Percentiles rank a stretch among this genome's conserved stretches.
Conservation (phyloP, 1,140 invertebrate genomes). For the Drosophila malerkotliana region DNA sequence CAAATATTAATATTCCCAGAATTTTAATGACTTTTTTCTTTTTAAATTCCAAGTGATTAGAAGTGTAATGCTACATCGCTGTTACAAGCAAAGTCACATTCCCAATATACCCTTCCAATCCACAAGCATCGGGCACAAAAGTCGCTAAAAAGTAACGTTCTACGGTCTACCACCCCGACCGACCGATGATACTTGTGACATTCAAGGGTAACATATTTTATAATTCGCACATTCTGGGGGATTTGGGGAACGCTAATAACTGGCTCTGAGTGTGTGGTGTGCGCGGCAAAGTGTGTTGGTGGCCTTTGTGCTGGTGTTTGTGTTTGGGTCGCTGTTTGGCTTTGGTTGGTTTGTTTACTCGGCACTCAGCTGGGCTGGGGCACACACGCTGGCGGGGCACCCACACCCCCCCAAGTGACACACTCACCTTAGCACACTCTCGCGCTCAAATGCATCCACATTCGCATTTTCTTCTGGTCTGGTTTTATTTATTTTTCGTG, state of each 20-base stretch:
- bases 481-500: conserved; percentile 18
- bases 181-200: conserved; percentile 36
- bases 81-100: background rate
- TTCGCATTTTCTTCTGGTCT: conserved; percentile 20
- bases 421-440: conserved; percentile 33
- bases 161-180: conserved; percentile 1
- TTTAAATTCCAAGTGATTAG: too few species aligned
- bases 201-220: conserved; percentile 77
- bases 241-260: conserved; percentile 56
- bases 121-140: conserved; percentile 20
- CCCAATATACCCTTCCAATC: background rate
- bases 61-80: background rate
- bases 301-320: conserved; percentile 31
- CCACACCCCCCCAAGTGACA: conserved; percentile 16
- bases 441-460: conserved; percentile 61
- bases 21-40: too few species aligned
- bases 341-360: conserved; percentile 64
- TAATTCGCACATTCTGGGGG: conserved; percentile 64
- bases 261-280: conserved; percentile 35
- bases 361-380: conserved; percentile 58
- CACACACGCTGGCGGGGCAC: background rate
- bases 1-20: background rate
- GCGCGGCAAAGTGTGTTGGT: conserved; percentile 9
- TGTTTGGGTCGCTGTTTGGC: conserved; percentile 51
- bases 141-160: conserved; percentile 57